phyloP scores from a whole-genome alignment of 2,888 invertebrate genomes.

The Gibbula magus region DNA sequence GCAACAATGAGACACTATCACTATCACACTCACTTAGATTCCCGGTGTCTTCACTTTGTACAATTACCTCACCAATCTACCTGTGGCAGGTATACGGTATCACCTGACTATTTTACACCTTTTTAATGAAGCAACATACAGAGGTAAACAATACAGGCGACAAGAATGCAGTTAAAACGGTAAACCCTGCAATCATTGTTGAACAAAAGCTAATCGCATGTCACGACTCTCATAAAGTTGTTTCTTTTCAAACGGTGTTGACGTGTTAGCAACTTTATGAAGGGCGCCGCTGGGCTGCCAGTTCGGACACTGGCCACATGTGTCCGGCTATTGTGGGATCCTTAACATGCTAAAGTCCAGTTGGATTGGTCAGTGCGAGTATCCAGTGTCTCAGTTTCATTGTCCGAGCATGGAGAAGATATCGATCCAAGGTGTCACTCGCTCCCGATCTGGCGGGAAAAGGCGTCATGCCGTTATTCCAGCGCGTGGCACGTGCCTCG shows the following conservation, averaged over 20 bases:
- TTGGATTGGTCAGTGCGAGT: background rate
- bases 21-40: too few species aligned
- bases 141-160: background rate
- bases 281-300: background rate
- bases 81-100: background rate
- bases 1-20: too few species aligned
- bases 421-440: background rate
- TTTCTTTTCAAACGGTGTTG: background rate
- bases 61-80: background rate
- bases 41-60: background rate
- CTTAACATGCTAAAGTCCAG: background rate
- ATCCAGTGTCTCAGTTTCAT: background rate
- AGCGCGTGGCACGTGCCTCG: conserved; percentile 1
- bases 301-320: background rate
- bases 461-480: background rate
- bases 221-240: background rate
- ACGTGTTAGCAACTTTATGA: background rate
- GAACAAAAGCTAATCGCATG: background rate
- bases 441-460: background rate
- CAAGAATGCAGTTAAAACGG: background rate
- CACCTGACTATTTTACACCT: background rate
- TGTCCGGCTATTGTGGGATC: background rate
- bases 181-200: background rate
- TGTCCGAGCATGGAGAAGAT: background rate
- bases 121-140: background rate